Conservation (phyloP, 2,797 vertebrate species). For the Molossus alvarezi region DNA sequence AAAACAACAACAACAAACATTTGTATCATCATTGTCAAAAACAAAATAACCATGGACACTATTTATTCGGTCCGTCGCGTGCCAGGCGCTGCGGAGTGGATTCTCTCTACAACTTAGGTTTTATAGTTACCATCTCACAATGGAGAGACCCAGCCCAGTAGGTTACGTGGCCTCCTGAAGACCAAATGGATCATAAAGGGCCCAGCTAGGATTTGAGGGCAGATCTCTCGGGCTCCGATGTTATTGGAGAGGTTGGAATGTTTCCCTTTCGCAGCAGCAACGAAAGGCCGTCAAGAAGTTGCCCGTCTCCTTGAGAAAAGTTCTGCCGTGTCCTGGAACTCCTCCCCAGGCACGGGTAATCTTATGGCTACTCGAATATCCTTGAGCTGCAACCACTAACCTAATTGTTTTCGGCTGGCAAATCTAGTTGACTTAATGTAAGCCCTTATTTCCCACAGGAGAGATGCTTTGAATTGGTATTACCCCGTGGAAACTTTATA, state of each 20-base stretch:
- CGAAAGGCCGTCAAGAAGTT: neutral
- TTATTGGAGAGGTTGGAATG: neutral
- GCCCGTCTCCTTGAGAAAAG: conserved; percentile 14
- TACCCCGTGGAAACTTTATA: conserved; percentile 1
- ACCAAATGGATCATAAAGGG: neutral
- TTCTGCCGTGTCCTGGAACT: neutral
- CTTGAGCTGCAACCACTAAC: conserved; percentile 9
- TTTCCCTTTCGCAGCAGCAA: neutral
- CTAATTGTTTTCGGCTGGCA: conserved; percentile 67
- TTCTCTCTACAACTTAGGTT: neutral
- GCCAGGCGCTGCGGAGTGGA: neutral
- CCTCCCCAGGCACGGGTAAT: neutral
- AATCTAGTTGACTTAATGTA: conserved; percentile 1
- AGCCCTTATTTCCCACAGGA: conserved; percentile 76
- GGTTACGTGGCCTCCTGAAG: neutral
- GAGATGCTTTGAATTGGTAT: conserved; percentile 46
- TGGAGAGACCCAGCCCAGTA: neutral
- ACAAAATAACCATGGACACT: neutral
- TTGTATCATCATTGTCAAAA: neutral
- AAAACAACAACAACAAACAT: too few relatives aligned
- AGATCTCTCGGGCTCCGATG: neutral
- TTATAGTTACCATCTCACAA: neutral
- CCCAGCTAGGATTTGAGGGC: neutral
- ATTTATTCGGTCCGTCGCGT: neutral
- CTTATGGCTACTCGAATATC: neutral